Conservation (phyloP, 2,113 vertebrate species). For the Anoplopoma fimbria region DNA sequence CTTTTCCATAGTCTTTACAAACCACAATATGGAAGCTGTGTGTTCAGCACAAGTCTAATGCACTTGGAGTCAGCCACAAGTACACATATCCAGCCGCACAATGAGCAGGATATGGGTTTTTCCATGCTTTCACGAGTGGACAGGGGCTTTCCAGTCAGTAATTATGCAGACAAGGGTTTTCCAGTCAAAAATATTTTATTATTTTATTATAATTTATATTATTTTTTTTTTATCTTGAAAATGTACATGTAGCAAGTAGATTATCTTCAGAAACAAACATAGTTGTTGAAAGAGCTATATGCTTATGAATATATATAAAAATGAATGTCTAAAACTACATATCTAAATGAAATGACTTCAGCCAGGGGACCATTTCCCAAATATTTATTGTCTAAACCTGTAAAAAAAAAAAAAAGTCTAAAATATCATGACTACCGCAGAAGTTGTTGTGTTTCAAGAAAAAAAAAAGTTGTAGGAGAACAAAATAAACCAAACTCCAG, state of each 20-base stretch:
- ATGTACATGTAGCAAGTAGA: neutral
- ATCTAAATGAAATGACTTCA: neutral
- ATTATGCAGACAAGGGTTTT: conserved; percentile 57
- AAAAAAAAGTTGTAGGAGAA: conserved; percentile 2
- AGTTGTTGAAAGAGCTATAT: neutral
- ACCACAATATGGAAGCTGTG: conserved; percentile 85
- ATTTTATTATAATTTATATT: neutral
- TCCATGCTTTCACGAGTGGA: conserved; percentile 88
- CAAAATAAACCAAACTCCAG: conserved; percentile 25
- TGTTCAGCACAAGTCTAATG: conserved; percentile 82
- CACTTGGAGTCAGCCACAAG: conserved; percentile 85
- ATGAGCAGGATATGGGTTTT: conserved; percentile 91
- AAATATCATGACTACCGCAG: conserved; percentile 4
- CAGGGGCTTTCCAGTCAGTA: conserved; percentile 89
- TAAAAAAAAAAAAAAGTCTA: neutral
- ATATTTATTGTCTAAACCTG: neutral
- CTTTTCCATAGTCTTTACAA: conserved; percentile 81
- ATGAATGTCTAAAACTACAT: neutral
- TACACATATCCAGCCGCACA: conserved; percentile 76
- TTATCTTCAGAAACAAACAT: neutral
- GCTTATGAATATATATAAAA: neutral
- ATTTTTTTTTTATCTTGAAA: conserved; percentile 18
- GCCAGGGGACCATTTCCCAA: neutral
- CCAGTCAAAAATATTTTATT: conserved; percentile 59
- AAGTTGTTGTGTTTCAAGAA: conserved; percentile 2